Conservation (phyloP, 2,888 invertebrate genomes). For the Coecobrya sp. region DNA sequence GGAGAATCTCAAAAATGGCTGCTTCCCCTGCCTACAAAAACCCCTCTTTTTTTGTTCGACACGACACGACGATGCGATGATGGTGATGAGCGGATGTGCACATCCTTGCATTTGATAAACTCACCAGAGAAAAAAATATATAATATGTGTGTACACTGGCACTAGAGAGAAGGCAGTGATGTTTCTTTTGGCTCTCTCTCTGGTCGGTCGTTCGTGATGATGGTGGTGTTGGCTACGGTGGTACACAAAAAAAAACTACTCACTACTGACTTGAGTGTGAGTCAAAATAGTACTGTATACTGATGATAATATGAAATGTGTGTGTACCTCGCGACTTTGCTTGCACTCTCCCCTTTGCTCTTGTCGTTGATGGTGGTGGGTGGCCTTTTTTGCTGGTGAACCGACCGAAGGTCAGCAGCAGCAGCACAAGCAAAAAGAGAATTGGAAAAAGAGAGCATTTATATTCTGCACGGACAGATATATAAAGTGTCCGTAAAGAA, state of each 20-base stretch:
- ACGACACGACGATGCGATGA: slow-evolving; percentile 60
- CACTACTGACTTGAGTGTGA: slow-evolving; percentile 43
- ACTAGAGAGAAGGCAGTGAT: slow-evolving; percentile 20
- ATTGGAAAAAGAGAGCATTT: slow-evolving; percentile 56
- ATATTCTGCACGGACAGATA: neutral
- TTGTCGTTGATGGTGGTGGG: slow-evolving; percentile 76
- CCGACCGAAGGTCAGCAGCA: slow-evolving; percentile 78
- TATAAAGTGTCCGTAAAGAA: neutral
- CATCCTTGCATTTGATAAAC: slow-evolving; percentile 77
- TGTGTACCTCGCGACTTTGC: slow-evolving; percentile 69
- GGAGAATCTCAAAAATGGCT: slow-evolving; percentile 69
- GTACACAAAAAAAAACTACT: slow-evolving; percentile 24
- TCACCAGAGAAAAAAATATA: slow-evolving; percentile 22
- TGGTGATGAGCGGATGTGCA: slow-evolving; percentile 78
- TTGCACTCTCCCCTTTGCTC: slow-evolving; percentile 77
- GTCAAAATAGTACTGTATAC: slow-evolving; percentile 46
- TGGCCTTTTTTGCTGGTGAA: slow-evolving; percentile 76
- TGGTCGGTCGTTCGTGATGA: too few relatives aligned
- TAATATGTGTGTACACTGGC: slow-evolving; percentile 47
- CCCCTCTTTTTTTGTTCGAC: slow-evolving; percentile 66
- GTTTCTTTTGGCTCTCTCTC: too few relatives aligned
- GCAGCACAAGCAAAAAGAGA: slow-evolving; percentile 63
- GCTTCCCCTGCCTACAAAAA: slow-evolving; percentile 72
- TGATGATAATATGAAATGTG: slow-evolving; percentile 36
- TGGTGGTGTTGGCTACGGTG: slow-evolving; percentile 40